Percentiles rank a stretch among this genome's conserved stretches.
Evolutionary conservation across 1,140 invertebrate genomes (phyloP).

Genomic region (Drosophila littoralis): DNA sequence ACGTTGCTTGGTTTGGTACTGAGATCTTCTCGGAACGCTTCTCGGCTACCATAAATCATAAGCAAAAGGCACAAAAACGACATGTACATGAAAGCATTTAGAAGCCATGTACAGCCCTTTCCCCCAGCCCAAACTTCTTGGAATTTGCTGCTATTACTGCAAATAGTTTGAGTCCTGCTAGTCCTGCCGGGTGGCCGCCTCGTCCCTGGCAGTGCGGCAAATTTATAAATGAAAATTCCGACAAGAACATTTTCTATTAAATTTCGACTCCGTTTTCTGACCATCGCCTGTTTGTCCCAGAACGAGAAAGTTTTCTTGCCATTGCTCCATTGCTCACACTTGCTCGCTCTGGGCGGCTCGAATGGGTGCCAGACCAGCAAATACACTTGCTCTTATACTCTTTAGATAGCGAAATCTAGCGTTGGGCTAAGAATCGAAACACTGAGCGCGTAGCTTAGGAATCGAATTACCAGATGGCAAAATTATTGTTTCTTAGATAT

Average conservation of each 20-base stretch:
- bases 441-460: too few species aligned
- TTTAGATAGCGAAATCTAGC: neutral
- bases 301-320: conserved; percentile 80
- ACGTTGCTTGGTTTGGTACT: conserved; percentile 18
- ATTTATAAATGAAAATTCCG: conserved; percentile 83
- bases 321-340: conserved; percentile 43
- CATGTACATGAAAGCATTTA: conserved; percentile 47
- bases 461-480: too few species aligned
- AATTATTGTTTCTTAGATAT: too few species aligned
- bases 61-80: conserved; percentile 54
- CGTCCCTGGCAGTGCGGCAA: conserved; percentile 30
- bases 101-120: conserved; percentile 38
- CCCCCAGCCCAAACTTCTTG: conserved; percentile 66
- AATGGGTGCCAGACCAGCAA: conserved; percentile 35
- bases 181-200: neutral
- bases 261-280: conserved; percentile 62
- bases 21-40: conserved; percentile 20
- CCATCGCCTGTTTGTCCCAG: conserved; percentile 46
- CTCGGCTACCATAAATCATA: conserved; percentile 45
- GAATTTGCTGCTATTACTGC: conserved; percentile 65
- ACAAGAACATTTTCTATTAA: conserved; percentile 83
- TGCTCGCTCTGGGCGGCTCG: conserved; percentile 6
- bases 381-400: conserved; percentile 20
- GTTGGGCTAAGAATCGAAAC: too few species aligned
- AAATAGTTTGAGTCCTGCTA: conserved; percentile 60